Evolutionary conservation across 2,888 invertebrate species (phyloP).

Genomic region (Cataglyphis altisquamis): DNA sequence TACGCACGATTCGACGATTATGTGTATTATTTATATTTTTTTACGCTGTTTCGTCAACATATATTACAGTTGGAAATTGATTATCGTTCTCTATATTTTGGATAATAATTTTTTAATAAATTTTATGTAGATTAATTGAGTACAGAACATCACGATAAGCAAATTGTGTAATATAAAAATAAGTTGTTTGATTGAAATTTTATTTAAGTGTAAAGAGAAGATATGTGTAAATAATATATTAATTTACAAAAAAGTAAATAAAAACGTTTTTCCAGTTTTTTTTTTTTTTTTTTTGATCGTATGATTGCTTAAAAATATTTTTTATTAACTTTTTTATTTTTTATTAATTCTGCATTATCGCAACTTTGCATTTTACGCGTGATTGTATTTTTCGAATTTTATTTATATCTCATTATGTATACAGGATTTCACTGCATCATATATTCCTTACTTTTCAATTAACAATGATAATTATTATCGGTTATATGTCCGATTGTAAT

Average conservation of each 20-base stretch:
- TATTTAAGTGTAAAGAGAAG: background rate
- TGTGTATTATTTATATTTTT: background rate
- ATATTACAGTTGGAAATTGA: background rate
- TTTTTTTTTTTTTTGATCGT: background rate
- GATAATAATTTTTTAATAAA: background rate
- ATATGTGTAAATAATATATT: background rate
- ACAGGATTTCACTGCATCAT: background rate
- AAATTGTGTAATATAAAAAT: background rate
- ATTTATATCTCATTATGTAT: background rate
- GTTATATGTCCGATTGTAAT: background rate
- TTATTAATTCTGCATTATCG: conserved; percentile 3
- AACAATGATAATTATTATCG: background rate
- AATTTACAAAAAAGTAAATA: background rate
- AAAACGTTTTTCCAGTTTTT: background rate
- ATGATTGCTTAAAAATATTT: background rate
- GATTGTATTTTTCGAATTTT: background rate
- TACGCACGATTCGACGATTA: background rate
- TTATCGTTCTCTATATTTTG: background rate
- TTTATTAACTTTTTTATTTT: background rate
- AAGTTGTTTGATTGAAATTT: background rate
- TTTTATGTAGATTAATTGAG: background rate
- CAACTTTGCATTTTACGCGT: background rate
- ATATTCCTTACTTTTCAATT: conserved; percentile 5
- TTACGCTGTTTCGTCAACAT: background rate
- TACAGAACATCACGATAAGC: background rate